These are phyloP conservation scores for Luffia ferchaultella DNA, from an alignment of 2,888 invertebrate species.

Conservation along the genomic window DNA sequence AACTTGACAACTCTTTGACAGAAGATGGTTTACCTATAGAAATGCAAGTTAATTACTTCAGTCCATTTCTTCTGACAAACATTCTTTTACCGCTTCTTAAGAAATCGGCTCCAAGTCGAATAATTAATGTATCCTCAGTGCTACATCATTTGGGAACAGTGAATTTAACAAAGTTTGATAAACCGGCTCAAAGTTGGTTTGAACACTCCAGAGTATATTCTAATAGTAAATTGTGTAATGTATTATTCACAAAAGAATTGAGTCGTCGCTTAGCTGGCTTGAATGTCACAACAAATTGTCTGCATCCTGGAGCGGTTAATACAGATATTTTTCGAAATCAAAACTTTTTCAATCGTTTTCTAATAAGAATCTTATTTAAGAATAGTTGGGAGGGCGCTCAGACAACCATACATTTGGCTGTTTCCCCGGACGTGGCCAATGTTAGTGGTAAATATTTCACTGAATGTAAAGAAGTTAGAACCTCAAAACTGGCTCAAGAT, in stretches of 20 bases:
- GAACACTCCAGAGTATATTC: conserved; percentile 58
- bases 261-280: conserved; percentile 68
- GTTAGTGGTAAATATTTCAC: conserved; percentile 78
- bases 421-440: conserved; percentile 71
- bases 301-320: conserved; percentile 83
- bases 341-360: conserved; percentile 63
- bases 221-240: conserved; percentile 80
- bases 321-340: conserved; percentile 79
- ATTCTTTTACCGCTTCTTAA: conserved; percentile 79
- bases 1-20: conserved; percentile 69
- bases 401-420: conserved; percentile 74
- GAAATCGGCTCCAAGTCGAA: conserved; percentile 72
- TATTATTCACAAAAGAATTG: conserved; percentile 74
- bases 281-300: conserved; percentile 77
- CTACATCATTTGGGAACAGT: conserved; percentile 73
- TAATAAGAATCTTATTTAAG: conserved; percentile 71
- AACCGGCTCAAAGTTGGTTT: conserved; percentile 57
- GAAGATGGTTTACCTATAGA: conserved; percentile 84
- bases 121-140: conserved; percentile 79
- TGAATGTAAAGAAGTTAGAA: conserved; percentile 71
- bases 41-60: conserved; percentile 89
- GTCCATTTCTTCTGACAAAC: conserved; percentile 88
- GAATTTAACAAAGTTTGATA: conserved; percentile 73
- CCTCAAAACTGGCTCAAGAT: conserved; percentile 63
- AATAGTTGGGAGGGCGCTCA: conserved; percentile 77